Base-by-base conservation (phyloP, 2,797 vertebrate species). In the Semotilus atromaculatus region DNA sequence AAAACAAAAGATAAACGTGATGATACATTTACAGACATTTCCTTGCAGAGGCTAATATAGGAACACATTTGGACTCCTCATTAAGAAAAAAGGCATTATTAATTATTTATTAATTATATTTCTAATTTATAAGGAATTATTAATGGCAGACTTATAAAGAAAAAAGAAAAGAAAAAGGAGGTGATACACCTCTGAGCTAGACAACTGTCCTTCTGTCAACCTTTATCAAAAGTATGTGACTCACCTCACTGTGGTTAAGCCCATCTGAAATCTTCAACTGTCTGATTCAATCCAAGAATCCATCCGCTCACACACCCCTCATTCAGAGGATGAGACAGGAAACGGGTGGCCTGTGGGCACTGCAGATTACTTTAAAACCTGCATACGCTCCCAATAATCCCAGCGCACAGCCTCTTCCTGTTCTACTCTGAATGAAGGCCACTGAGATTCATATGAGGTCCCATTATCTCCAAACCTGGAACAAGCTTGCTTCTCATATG, bases 281-380 rank as follows among this genome's bases (percentile, higher is more conserved):
- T 93, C 89, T 86, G 82, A 85, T 89, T 89, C 85, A 91, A 91
- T 81, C 85, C 89, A 91, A 89, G 85, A 87, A 86, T 85, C 91
- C 86, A 85, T 88, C 88, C 93, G 88, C 60, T 86, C 91, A 88
- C 92, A 92, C 85, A 85, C 62, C 87, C 88, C 92, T 91, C 93
- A 93, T 94, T 92, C 79, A 88, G 91, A 91, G 55, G 85, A 91
- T 92, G 91, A 88, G 92, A 90, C 87, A 88, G 89, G 91, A 92
- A 92, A 90, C 89, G 87, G 89, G 86, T 78, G 88, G 64, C 71
- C 58, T 68, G 86, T 80, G 88, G 77, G 76, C 66, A 68, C 64
- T 43, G 81, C 76, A 83, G 84, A 86, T 86, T 82, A 55, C 81
- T 11, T 31, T 72, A 53, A 73, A 51, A 82, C 85, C 85, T 83